phyloP scores from a whole-genome alignment of 2,797 vertebrate genomes.

The Sparus aurata region DNA sequence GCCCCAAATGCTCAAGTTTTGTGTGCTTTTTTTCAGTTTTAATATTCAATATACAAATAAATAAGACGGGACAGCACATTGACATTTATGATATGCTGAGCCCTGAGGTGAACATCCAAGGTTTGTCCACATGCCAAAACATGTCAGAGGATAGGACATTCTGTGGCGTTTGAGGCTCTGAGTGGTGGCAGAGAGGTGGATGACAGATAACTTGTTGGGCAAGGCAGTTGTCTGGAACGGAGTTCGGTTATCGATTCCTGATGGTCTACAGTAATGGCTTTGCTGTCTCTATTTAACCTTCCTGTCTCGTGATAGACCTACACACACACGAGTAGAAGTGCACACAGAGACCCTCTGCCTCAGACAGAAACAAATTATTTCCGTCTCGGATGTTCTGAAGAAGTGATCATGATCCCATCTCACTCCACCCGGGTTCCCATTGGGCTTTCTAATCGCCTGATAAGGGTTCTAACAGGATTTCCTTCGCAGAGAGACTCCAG shows the following conservation, averaged over 20 bases:
- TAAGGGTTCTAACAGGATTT: conserved; percentile 52
- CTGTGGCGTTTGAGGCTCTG: neutral
- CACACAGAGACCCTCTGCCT: neutral
- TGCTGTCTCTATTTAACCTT: conserved; percentile 54
- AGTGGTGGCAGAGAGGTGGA: conserved; percentile 3
- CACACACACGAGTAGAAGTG: neutral
- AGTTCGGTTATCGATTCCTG: conserved; percentile 46
- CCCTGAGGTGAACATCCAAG: conserved; percentile 12
- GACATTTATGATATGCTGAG: neutral
- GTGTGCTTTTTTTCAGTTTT: neutral
- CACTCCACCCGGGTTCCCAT: conserved; percentile 21
- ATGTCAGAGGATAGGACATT: conserved; percentile 22
- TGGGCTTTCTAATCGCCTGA: conserved; percentile 49
- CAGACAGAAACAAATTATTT: conserved; percentile 31
- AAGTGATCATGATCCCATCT: conserved; percentile 59
- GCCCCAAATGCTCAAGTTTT: too few species aligned
- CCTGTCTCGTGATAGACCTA: conserved; percentile 30
- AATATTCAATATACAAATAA: neutral
- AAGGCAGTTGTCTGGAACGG: conserved; percentile 20
- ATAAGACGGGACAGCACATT: neutral
- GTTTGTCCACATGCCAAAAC: conserved; percentile 19
- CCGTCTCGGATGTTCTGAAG: conserved; percentile 31
- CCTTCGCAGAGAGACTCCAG: conserved; percentile 5
- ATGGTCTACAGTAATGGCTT: conserved; percentile 49
- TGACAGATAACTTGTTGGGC: conserved; percentile 34